A percentile compares a stretch with the other conserved stretches of the same genome.
Conservation (phyloP, 2,797 vertebrate species). For the Catharus ustulatus region DNA sequence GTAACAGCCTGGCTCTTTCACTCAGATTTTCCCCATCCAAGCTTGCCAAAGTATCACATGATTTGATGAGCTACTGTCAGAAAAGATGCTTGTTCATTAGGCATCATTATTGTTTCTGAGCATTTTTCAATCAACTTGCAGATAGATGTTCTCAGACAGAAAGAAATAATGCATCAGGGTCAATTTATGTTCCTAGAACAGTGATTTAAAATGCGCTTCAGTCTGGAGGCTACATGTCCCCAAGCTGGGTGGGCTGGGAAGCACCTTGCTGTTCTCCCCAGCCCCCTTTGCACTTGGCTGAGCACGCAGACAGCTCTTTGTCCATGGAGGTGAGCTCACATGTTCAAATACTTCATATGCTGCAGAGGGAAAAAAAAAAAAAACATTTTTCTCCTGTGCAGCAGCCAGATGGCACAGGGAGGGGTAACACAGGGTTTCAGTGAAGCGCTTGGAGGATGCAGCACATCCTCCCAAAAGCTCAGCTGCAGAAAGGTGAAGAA, state of each 20-base stretch:
- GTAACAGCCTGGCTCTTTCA: background rate
- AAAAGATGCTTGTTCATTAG: constrained; percentile 22
- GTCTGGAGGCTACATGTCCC: background rate
- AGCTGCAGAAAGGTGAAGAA: background rate
- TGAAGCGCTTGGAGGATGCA: background rate
- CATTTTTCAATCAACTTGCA: background rate
- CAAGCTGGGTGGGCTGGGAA: background rate
- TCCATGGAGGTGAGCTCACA: background rate
- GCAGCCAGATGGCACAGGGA: constrained; percentile 1
- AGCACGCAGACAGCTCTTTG: background rate
- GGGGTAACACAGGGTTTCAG: background rate
- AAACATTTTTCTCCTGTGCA: constrained; percentile 21
- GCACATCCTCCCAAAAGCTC: constrained; percentile 1
- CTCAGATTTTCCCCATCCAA: background rate
- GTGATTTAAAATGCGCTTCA: background rate
- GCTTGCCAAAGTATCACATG: background rate
- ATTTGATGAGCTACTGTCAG: constrained; percentile 30
- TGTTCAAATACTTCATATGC: background rate
- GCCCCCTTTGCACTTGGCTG: constrained; percentile 12
- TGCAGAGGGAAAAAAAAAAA: background rate
- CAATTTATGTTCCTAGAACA: background rate
- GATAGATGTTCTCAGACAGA: background rate
- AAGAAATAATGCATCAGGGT: background rate
- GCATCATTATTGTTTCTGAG: background rate
- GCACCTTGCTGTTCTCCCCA: background rate